Evolutionary conservation across 2,113 vertebrate species (phyloP), one percentile per base, ranked within the genome.

Genomic region (Nerophis lumbriciformis): DNA sequence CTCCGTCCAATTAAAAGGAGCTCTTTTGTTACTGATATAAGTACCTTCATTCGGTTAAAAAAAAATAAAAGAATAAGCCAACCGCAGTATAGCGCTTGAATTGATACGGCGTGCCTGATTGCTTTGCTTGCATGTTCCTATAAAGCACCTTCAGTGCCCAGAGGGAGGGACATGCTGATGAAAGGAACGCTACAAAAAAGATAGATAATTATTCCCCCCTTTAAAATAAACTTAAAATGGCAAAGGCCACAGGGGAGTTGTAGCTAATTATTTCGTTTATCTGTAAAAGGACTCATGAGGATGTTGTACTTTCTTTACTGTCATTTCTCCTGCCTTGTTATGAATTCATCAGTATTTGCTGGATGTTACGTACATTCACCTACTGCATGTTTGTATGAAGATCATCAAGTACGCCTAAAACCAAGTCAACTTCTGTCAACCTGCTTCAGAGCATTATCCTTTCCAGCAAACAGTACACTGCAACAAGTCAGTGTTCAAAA

Each of bases 251-350:
- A 64, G 69, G 87, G 89, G 90, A 90, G 76, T 75, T 81, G 69
- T 56, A 68, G 81, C 80, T 90, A 90, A 92, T 90, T 89, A 89
- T 91, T 90, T 91, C 80, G 90, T 90, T 90, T 90, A 89, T 89
- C 87, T 84, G 69, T 87, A 88, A 88, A 86, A 86, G 83, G 82
- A 69, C 87, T 88, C 81, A 38, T 80, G 84, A 84, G 87, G 82
- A 87, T 82, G 68, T 71, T 83, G 77, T 69, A 62, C 9, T 52
- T 70, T 61, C 61, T 63, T 84, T 80, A 49, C 73, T 83, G 79
- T 79, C 51, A 77, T 80, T 66, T 83, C 72, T 80, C 53, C 65
- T 56, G 10, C 66, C 56, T 61, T 71, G 69, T 73, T 54, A 76
- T 68, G 76, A 75, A 77, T 83, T 79, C 68, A 83, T 67, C 61